Percentiles rank a stretch among this genome's conserved stretches.
Evolutionary conservation across 2,797 vertebrate species (phyloP).

Genomic region (Tachyglossus aculeatus): DNA sequence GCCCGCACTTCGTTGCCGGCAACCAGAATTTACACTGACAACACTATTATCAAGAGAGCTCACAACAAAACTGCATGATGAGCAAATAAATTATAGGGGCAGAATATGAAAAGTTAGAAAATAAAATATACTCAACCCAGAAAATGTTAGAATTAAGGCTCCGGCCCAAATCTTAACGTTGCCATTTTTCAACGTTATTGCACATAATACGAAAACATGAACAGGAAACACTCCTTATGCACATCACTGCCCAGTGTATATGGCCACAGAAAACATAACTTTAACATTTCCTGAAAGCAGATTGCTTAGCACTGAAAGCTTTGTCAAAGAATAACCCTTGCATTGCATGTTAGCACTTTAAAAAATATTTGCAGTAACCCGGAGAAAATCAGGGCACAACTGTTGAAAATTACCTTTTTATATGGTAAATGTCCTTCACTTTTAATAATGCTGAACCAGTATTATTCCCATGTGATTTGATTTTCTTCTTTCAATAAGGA

Average conservation of each 20-base stretch:
- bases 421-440: neutral
- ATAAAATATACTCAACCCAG: conserved; percentile 40
- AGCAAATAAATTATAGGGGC: conserved; percentile 38
- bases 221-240: conserved; percentile 4
- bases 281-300: neutral
- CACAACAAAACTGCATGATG: conserved; percentile 49
- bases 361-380: conserved; percentile 8
- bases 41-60: conserved; percentile 18
- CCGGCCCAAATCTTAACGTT: conserved; percentile 28
- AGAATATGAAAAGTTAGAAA: conserved; percentile 35
- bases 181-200: conserved; percentile 36
- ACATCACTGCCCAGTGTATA: neutral
- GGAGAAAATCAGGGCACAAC: neutral
- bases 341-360: conserved; percentile 7
- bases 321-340: conserved; percentile 12
- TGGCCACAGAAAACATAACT: neutral
- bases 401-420: neutral
- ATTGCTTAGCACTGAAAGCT: conserved; percentile 8
- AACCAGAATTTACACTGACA: conserved; percentile 16
- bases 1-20: neutral
- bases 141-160: conserved; percentile 29
- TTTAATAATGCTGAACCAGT: neutral
- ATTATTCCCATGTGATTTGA: conserved; percentile 22
- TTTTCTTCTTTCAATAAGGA: conserved; percentile 7
- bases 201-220: conserved; percentile 15